Evolutionary conservation across 2,888 invertebrate species (phyloP), one percentile per base, ranked within the genome.

Genomic region (Pterobdella sp.): DNA sequence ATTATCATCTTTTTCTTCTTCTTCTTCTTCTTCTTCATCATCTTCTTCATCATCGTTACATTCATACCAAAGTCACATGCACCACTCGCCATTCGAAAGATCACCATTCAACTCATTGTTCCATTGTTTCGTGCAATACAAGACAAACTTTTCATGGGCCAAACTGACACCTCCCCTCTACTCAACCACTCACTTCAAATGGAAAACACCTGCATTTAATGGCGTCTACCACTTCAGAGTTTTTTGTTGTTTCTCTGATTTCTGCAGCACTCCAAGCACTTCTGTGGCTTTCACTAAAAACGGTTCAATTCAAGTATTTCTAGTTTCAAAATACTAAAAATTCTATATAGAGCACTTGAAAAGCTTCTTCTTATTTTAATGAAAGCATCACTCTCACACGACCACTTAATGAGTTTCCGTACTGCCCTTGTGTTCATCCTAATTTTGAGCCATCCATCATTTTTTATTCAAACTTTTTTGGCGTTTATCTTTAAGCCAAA

Each of bases 201-300:
- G 74, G 74, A 72, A 52, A 32, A 67, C 65, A 0, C 66, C 74
- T 3, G 67, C 74, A 4, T 67, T 49, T n/a, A 72, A 68, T 26
- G 72, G 60, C 36, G 34, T 68, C 1, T 74, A 72, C 35, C 36
- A 68, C 65, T 74, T 74, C 66, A 65, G 74, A 37, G 72, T 74
- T 35, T 68, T 49, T 22, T 72, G 72, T 29, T 73, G 64, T 68
- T 56, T n/a, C 26, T 36, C 29, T 29, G 32, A 56, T 35, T 26
- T 69, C 32, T 73, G 69, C 69, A 73, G 73, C 69, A 37, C 68
- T 31, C 69, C 73, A 31, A 73, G 73, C 69, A 29, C 29, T 26
- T n/a, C 42, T 26, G 73, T 64, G n/a, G 31, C 64, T 22, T 64
- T 52, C 52, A 66, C 37, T 49, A 73, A 63, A 1, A 71, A 56